phyloP scores from a whole-genome alignment of 2,113 vertebrate genomes.

The Halcyon malimbica region DNA sequence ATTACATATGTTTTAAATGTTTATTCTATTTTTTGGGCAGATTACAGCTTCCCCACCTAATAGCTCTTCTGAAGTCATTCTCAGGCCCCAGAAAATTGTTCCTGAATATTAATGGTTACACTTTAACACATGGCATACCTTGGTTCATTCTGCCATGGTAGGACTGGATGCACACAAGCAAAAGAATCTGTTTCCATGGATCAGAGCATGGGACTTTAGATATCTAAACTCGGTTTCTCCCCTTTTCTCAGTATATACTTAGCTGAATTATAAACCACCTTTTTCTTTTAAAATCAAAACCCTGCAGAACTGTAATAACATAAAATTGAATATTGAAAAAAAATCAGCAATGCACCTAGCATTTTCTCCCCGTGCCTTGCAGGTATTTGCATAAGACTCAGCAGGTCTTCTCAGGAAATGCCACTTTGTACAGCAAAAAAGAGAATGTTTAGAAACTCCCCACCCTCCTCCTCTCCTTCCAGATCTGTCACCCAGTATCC shows the following conservation, averaged over 20 bases:
- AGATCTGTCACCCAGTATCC: not conserved
- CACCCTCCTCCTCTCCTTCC: not conserved
- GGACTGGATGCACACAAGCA: not conserved
- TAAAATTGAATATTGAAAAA: not conserved
- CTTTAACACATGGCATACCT: not conserved
- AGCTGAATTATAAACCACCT: not conserved
- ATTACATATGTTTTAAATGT: not conserved
- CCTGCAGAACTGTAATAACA: not conserved
- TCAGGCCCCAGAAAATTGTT: not conserved
- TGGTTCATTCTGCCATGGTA: not conserved
- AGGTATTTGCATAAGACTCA: not conserved
- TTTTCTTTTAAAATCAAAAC: not conserved
- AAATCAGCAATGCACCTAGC: not conserved
- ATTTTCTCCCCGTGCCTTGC: not conserved
- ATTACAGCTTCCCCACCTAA: not conserved
- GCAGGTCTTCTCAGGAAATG: not conserved
- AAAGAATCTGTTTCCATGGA: not conserved
- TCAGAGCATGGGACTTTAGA: not conserved
- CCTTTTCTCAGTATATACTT: not conserved
- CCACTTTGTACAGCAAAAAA: not conserved
- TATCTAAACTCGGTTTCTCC: not conserved
- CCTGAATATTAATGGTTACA: not conserved
- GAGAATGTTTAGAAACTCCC: not conserved
- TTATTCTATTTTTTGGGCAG: not conserved
- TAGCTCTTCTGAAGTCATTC: not conserved